Evolutionary conservation across 1,140 invertebrate species (phyloP), one percentile per base, ranked within the genome.

Genomic region (Conus betulinus): DNA sequence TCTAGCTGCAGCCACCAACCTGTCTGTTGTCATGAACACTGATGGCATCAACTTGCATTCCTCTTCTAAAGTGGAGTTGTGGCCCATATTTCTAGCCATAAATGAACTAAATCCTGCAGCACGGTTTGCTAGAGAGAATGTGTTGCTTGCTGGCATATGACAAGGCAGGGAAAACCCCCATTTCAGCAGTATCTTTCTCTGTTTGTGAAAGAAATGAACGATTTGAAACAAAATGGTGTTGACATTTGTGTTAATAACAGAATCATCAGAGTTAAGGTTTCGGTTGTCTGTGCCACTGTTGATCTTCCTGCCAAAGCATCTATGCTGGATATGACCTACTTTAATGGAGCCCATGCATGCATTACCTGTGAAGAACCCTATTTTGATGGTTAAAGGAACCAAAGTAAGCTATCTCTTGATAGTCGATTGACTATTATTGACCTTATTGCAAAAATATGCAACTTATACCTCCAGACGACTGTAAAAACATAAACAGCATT

Each of bases 41-140:
- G 89, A 91, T 90, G 88, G 90, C 20, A 79, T 92, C 23, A n/a
- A 89, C 67, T 91, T 6, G 88, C 84, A 79, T 55, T 55, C 11
- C n/a, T 91, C 91, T 23, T 90, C 88, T 67, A 91, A 90, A 84
- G 60, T 88, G 76, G 88, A 90, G 76, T 76, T 91, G 15, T 90
- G 91, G 91, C 89, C 89, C 55, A 85, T 91, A 39, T 90, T 89
- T 83, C 87, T n/a, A n/a, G n/a, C 0, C 79, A 89, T 17, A 91
- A 90, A 87, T 87, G n/a, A 91, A 85, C 82, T 84, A 3, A 88
- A 78, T 84, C 91, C 91, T n/a, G 39, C 13, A n/a, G n/a, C 57
- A 4, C 85, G 91, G 39, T 90, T 91, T 89, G 55, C 88, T 60
- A 78, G 87, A 52, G 88, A 91, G 23, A 91, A 91, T 74, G 52